Percentiles rank a stretch among this genome's conserved stretches.
Evolutionary conservation across 2,888 invertebrate species (phyloP).

Genomic region (Empis stercorea): DNA sequence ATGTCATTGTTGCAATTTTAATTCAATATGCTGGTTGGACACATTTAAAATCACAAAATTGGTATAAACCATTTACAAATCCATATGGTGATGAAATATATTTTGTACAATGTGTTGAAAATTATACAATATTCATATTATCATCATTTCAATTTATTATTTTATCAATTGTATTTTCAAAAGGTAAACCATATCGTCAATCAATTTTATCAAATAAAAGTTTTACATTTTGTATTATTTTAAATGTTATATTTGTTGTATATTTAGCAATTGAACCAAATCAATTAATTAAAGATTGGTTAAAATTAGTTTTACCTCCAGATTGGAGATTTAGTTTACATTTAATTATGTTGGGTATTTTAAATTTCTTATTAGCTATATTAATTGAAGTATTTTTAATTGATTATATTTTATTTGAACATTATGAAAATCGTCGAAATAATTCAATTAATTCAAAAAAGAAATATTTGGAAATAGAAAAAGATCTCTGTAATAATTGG

Average conservation of each 20-base stretch:
- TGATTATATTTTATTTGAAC: slow-evolving; percentile 41
- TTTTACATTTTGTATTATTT: slow-evolving; percentile 48
- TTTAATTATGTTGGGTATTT: slow-evolving; percentile 36
- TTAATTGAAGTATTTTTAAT: slow-evolving; percentile 41
- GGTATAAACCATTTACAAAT: slow-evolving; percentile 23
- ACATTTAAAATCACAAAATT: slow-evolving; percentile 20
- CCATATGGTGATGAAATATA: slow-evolving; percentile 35
- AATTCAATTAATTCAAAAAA: too few species aligned
- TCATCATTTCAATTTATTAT: slow-evolving; percentile 79
- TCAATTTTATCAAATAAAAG: slow-evolving; percentile 65
- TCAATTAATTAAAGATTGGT: slow-evolving; percentile 41
- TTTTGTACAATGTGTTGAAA: slow-evolving; percentile 56
- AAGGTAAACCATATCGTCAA: slow-evolving; percentile 71
- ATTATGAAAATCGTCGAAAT: slow-evolving; percentile 25
- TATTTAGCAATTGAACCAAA: slow-evolving; percentile 53
- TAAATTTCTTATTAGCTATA: slow-evolving; percentile 39
- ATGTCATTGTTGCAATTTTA: slow-evolving; percentile 46
- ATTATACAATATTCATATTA: slow-evolving; percentile 64
- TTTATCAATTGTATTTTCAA: slow-evolving; percentile 68
- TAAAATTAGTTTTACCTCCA: slow-evolving; percentile 51
- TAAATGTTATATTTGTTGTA: slow-evolving; percentile 49
- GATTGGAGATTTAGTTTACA: slow-evolving; percentile 38
- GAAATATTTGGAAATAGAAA: too few species aligned
- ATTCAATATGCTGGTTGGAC: slow-evolving; percentile 47
- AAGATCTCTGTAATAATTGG: too few species aligned